Percentiles rank a stretch among this genome's conserved stretches.
Evolutionary conservation across 2,888 invertebrate genomes (phyloP).

Genomic region (Napeogenes inachia): DNA sequence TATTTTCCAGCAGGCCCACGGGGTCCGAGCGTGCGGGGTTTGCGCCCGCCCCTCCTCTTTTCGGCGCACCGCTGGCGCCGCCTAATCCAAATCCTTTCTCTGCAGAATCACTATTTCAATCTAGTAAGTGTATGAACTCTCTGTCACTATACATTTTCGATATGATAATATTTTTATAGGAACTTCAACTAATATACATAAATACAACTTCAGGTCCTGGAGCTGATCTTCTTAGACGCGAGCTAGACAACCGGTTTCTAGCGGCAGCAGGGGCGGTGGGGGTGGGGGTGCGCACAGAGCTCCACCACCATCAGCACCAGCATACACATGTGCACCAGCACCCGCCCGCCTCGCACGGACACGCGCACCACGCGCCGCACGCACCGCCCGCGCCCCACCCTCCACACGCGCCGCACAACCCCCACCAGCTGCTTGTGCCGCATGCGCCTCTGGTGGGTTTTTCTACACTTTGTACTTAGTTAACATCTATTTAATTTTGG

Average conservation of each 20-base stretch:
- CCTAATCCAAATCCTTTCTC: slow-evolving; percentile 90
- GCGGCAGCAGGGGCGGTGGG: slow-evolving; percentile 86
- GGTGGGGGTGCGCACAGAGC: slow-evolving; percentile 84
- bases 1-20: slow-evolving; percentile 60
- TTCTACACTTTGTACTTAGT: no score
- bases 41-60: slow-evolving; percentile 81
- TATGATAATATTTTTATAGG: neutral
- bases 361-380: slow-evolving; percentile 51
- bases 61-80: slow-evolving; percentile 81
- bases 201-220: slow-evolving; percentile 59
- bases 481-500: no score
- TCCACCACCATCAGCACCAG: slow-evolving; percentile 96
- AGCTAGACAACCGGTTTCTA: slow-evolving; percentile 92
- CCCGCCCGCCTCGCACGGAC: slow-evolving; percentile 81
- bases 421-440: slow-evolving; percentile 46
- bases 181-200: neutral
- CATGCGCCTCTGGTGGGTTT: slow-evolving; percentile 79
- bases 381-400: slow-evolving; percentile 48
- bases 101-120: slow-evolving; percentile 91
- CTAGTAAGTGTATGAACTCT: slow-evolving; percentile 78
- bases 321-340: slow-evolving; percentile 94
- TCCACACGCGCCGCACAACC: slow-evolving; percentile 57
- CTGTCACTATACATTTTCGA: neutral
- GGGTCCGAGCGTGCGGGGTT: slow-evolving; percentile 75
- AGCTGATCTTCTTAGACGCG: slow-evolving; percentile 91